Conservation (phyloP, 2,888 invertebrate genomes). For the Drosophila demipolita region DNA sequence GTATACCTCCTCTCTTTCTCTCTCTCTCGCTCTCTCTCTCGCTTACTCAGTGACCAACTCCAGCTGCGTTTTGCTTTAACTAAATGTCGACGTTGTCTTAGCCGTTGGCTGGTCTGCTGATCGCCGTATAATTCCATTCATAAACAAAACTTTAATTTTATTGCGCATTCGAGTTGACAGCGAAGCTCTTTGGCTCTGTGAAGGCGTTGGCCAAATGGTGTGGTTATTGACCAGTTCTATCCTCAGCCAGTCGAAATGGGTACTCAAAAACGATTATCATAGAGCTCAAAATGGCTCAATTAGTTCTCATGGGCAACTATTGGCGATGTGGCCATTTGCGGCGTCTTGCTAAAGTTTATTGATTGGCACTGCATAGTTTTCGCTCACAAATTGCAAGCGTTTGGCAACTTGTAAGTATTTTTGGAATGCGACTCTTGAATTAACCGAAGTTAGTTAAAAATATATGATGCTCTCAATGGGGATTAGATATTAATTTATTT, state of each 20-base stretch:
- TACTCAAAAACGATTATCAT: slow-evolving; percentile 74
- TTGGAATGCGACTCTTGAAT: slow-evolving; percentile 29
- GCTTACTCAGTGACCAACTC: slow-evolving; percentile 40
- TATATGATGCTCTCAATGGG: not conserved
- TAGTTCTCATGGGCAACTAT: slow-evolving; percentile 70
- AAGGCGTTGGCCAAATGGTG: slow-evolving; percentile 55
- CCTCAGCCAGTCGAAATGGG: slow-evolving; percentile 30
- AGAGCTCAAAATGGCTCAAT: slow-evolving; percentile 81
- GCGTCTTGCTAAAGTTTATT: slow-evolving; percentile 61
- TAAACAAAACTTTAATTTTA: slow-evolving; percentile 83
- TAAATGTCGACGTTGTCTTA: slow-evolving; percentile 57
- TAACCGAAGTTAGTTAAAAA: not conserved
- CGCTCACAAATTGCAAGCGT: not conserved
- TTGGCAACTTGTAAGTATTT: slow-evolving; percentile 25
- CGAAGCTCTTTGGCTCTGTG: slow-evolving; percentile 25
- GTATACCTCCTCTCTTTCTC: not conserved
- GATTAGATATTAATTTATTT: not conserved
- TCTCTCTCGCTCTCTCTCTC: slow-evolving; percentile 10
- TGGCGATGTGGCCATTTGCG: slow-evolving; percentile 41
- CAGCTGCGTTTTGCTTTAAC: slow-evolving; percentile 64
- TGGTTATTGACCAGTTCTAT: slow-evolving; percentile 36
- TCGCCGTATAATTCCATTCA: slow-evolving; percentile 80
- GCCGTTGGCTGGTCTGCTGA: slow-evolving; percentile 29
- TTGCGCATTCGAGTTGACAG: slow-evolving; percentile 68
- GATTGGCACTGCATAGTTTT: slow-evolving; percentile 50